Conservation (phyloP, 2,797 vertebrate species). For the Lagothrix lagotricha region DNA sequence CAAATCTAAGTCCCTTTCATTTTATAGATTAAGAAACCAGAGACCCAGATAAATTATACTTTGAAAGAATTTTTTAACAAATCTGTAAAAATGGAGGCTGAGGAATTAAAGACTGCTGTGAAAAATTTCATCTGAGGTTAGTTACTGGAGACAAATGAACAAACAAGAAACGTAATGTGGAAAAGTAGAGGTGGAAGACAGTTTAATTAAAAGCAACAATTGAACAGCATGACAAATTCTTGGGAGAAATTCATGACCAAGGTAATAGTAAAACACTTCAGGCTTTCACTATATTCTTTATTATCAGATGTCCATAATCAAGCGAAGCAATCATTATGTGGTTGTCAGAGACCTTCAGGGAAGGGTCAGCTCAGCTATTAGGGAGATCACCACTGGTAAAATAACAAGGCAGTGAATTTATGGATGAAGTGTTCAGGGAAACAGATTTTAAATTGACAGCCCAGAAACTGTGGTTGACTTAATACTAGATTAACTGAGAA, state of each 20-base stretch:
- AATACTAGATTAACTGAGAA: not conserved
- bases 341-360: not conserved
- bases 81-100: not conserved
- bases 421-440: not conserved
- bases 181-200: not conserved
- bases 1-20: not conserved
- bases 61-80: slow-evolving; percentile 18
- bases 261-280: not conserved
- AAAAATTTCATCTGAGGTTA: not conserved
- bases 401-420: not conserved
- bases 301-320: not conserved
- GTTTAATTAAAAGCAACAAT: not conserved
- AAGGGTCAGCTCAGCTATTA: not conserved
- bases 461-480: not conserved
- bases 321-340: not conserved
- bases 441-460: not conserved
- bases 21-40: slow-evolving; percentile 18
- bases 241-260: not conserved
- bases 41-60: not conserved
- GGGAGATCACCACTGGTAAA: not conserved
- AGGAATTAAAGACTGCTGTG: slow-evolving; percentile 40
- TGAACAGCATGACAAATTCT: not conserved
- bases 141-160: not conserved
- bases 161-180: not conserved
- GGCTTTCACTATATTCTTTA: not conserved